Base-by-base conservation (phyloP, 30 jellyfish, hydroid and myxozoan genomes). In the Chironex yamaguchii region DNA sequence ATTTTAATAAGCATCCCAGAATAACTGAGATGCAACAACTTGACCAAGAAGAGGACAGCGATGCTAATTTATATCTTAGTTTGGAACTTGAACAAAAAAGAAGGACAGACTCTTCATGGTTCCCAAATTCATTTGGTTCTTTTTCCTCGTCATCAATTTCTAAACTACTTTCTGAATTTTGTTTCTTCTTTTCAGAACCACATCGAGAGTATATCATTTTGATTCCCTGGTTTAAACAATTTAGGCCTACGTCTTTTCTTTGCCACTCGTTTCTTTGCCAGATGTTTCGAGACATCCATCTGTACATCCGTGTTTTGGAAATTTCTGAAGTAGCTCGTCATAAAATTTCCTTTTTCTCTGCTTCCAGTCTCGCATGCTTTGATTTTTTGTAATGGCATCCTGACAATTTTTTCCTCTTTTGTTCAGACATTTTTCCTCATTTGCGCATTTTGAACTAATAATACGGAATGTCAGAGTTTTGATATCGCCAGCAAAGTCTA, bases 331-430 rank as follows among this genome's bases (percentile, higher is more conserved):
- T 42, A 42, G 58, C 58, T 42, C 17, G 58, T 17, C 58, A 42
- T 42, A 42, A 42, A 42, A 42, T 9, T 6, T 42, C 58, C 58
- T 42, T 42, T 42, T 42, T 42, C 58, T 42, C 58, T 42, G 58
- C 58, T 42, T 42, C 58, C 58, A 42, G 58, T 6, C 58, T 42
- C 58, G 58, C 58, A 42, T 42, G 58, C 58, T 42, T 42, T 42
- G 17, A 42, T 9, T 42, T 42, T 42, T 42, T 42, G 58, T 42
- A 42, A 42, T 42, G 17, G 17, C 58, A 42, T 42, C 58, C 58
- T 42, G 58, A 17, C 58, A 42, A 42, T 42, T 42, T 42, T 42
- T 42, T 17, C 58, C 58, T 42, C 58, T 42, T 42, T 42, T 6
- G 17, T 42, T 42, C 58, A 42, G 58, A 42, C 58, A 42, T 42